Percentiles rank a stretch among this genome's conserved stretches.
Conservation (phyloP, 1,140 invertebrate genomes). For the Drosophila guanche region DNA sequence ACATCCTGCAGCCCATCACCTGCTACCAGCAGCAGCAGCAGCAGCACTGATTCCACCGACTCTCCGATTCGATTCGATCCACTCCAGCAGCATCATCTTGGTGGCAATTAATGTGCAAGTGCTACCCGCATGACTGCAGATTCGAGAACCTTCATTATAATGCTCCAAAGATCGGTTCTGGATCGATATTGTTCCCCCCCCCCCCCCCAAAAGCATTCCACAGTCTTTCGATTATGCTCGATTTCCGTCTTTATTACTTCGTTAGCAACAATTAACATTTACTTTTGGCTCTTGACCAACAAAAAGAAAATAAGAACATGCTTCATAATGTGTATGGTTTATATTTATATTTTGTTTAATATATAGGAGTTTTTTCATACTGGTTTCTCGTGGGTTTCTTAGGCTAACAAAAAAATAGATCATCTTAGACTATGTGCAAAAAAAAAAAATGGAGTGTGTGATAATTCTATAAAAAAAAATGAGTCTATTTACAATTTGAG, state of each 20-base stretch:
- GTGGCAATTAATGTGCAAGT: constrained; percentile 30
- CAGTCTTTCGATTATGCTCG: constrained; percentile 2
- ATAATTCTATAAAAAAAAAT: constrained; percentile 12
- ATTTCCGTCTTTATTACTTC: constrained; percentile 37
- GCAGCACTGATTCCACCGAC: too few species aligned
- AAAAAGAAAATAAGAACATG: constrained; percentile 10
- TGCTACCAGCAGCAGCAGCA: constrained; percentile 3
- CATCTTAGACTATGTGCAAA: constrained; percentile 17
- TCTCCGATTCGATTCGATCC: too few species aligned
- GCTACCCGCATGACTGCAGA: constrained; percentile 28
- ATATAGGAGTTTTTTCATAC: constrained; percentile 34
- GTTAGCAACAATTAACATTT: constrained; percentile 57
- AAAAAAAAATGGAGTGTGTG: constrained; percentile 42
- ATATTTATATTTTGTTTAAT: constrained; percentile 14
- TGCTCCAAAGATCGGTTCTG: not conserved
- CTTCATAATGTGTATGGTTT: not conserved
- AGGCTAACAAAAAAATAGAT: constrained; percentile 32
- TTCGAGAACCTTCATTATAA: constrained; percentile 11
- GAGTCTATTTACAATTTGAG: constrained; percentile 71
- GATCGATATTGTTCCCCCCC: not conserved
- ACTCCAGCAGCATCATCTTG: too few species aligned
- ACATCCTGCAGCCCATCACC: constrained; percentile 41
- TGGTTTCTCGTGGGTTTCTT: constrained; percentile 48
- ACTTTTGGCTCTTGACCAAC: not conserved
- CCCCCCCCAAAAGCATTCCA: not conserved